phyloP scores from a whole-genome alignment of 2,797 vertebrate genomes.

The Martes flavigula region DNA sequence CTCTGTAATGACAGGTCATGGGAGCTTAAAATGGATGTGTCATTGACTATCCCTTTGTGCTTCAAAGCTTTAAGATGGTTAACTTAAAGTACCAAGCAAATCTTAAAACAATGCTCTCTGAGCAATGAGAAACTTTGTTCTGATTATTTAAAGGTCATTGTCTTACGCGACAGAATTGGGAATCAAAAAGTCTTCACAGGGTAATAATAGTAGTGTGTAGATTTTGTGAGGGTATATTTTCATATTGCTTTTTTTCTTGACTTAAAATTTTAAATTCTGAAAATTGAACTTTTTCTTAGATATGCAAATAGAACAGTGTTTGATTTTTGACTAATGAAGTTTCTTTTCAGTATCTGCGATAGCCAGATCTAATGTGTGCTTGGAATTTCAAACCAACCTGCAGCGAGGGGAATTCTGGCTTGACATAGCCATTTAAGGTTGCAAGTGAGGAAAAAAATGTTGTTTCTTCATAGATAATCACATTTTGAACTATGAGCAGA shows the following conservation, averaged over 20 bases:
- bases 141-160: slow-evolving; percentile 22
- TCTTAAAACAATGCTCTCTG: neutral
- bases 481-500: neutral
- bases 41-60: slow-evolving; percentile 75
- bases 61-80: slow-evolving; percentile 81
- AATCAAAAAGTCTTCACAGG: neutral
- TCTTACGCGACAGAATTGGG: neutral
- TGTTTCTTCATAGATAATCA: neutral
- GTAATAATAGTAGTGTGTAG: neutral
- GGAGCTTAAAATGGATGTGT: slow-evolving; percentile 77
- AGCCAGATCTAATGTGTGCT: slow-evolving; percentile 1
- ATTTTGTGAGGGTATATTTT: neutral
- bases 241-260: neutral
- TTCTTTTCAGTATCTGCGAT: slow-evolving; percentile 7
- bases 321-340: slow-evolving; percentile 51
- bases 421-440: neutral
- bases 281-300: slow-evolving; percentile 27
- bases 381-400: slow-evolving; percentile 26
- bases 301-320: slow-evolving; percentile 30
- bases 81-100: slow-evolving; percentile 29
- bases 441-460: neutral
- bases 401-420: neutral
- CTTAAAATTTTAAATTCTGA: slow-evolving; percentile 44
- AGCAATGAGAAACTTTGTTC: neutral
- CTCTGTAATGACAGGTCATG: slow-evolving; percentile 80